Conservation (phyloP, 2,888 invertebrate species). For the Nemurella pictetii region DNA sequence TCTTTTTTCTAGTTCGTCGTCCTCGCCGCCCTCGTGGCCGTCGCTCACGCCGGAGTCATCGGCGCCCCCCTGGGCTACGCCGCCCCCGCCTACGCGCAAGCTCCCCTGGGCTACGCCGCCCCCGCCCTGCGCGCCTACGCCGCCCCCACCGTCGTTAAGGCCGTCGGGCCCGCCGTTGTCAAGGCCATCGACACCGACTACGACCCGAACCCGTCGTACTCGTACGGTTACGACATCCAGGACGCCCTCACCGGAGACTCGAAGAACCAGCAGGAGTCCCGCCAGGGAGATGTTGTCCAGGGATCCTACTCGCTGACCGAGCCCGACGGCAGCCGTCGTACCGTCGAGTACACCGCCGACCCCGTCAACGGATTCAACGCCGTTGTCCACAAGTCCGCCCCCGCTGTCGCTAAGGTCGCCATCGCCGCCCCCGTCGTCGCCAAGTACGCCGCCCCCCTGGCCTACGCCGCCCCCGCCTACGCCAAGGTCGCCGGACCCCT, state of each 20-base stretch:
- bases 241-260: constrained; percentile 32
- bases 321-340: constrained; percentile 32
- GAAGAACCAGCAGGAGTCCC: constrained; percentile 32
- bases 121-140: too few species aligned
- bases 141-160: constrained; percentile 27
- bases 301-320: constrained; percentile 31
- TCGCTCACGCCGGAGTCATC: constrained; percentile 34
- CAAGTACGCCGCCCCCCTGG: constrained; percentile 34
- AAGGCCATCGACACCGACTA: constrained; percentile 29
- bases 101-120: constrained; percentile 35
- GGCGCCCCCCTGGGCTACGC: constrained; percentile 45
- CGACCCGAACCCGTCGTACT: constrained; percentile 27
- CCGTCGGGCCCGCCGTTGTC: constrained; percentile 21
- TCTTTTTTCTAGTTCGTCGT: constrained; percentile 24
- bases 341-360: constrained; percentile 34
- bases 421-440: constrained; percentile 26
- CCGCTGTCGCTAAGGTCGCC: constrained; percentile 35
- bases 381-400: constrained; percentile 33
- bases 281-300: constrained; percentile 30
- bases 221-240: constrained; percentile 19
- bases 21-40: constrained; percentile 32
- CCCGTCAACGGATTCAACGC: constrained; percentile 35
- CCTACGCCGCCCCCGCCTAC: constrained; percentile 36
- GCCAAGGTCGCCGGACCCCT: constrained; percentile 35
- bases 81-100: constrained; percentile 39